Conservation (phyloP, 1,140 invertebrate species). For the Mactra quadrangularis region DNA sequence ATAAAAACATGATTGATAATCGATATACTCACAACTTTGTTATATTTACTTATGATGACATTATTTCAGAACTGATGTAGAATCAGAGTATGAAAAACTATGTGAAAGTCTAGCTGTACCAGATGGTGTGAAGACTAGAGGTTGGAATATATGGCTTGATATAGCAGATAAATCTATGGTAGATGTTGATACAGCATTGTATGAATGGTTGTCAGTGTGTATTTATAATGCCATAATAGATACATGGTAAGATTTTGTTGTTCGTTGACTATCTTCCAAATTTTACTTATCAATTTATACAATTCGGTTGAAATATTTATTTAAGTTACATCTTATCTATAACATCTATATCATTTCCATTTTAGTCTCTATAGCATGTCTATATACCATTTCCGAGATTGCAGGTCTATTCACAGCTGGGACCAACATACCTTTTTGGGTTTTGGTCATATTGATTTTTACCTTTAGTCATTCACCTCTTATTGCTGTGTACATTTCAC, state of each 20-base stretch:
- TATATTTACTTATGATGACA: too few relatives aligned
- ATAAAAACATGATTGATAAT: too few relatives aligned
- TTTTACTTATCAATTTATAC: too few relatives aligned
- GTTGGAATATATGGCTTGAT: slow-evolving; percentile 28
- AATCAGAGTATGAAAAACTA: slow-evolving; percentile 17
- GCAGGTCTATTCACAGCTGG: too few relatives aligned
- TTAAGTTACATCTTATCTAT: not conserved
- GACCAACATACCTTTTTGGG: too few relatives aligned
- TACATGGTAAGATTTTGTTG: not conserved
- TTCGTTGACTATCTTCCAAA: not conserved
- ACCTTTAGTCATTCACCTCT: too few relatives aligned
- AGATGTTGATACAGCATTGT: not conserved
- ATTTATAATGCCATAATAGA: slow-evolving; percentile 23
- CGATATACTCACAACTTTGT: too few relatives aligned
- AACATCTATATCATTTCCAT: not conserved
- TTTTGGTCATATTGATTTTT: too few relatives aligned
- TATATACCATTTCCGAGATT: too few relatives aligned
- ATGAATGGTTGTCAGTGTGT: not conserved
- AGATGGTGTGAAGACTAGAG: slow-evolving; percentile 8
- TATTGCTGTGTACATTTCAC: too few relatives aligned
- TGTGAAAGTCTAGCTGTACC: not conserved
- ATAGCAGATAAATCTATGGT: not conserved
- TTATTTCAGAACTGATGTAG: not conserved
- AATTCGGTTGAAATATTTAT: too few relatives aligned
- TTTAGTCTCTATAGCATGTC: not conserved